Conservation (phyloP, 2,113 vertebrate species). For the Baryphthengus martii region DNA sequence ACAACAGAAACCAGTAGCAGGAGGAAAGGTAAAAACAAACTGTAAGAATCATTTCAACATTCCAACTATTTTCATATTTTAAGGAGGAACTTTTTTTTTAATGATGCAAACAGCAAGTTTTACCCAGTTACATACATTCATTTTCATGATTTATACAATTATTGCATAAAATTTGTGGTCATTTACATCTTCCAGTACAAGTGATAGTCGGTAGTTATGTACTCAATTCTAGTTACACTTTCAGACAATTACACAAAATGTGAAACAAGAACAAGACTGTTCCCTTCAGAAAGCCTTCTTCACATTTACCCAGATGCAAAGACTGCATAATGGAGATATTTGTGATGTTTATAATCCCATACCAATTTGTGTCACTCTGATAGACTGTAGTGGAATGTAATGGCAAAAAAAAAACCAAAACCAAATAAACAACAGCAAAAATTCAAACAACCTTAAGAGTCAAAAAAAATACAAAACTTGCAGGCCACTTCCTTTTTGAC, state of each 20-base stretch:
- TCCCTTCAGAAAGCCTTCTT: not conserved
- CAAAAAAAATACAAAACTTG: not conserved
- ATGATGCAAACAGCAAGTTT: not conserved
- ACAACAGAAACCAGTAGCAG: not conserved
- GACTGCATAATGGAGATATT: not conserved
- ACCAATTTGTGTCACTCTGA: not conserved
- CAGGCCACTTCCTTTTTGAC: not conserved
- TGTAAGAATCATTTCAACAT: not conserved
- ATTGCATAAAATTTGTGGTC: not conserved
- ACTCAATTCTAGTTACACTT: not conserved
- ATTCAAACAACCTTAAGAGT: not conserved
- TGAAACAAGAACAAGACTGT: not conserved
- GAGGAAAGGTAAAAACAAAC: not conserved
- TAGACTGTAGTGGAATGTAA: not conserved
- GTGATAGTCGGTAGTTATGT: not conserved
- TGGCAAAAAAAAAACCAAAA: not conserved
- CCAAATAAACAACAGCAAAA: not conserved
- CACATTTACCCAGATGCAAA: not conserved
- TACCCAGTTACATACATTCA: not conserved
- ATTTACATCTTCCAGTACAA: conserved; percentile 1
- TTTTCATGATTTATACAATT: not conserved
- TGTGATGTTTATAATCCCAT: not conserved
- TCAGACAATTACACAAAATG: not conserved
- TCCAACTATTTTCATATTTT: not conserved
- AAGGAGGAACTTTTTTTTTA: not conserved